Evolutionary conservation across 1,140 invertebrate genomes (phyloP).

Genomic region (Dendroctonus ponderosae): DNA sequence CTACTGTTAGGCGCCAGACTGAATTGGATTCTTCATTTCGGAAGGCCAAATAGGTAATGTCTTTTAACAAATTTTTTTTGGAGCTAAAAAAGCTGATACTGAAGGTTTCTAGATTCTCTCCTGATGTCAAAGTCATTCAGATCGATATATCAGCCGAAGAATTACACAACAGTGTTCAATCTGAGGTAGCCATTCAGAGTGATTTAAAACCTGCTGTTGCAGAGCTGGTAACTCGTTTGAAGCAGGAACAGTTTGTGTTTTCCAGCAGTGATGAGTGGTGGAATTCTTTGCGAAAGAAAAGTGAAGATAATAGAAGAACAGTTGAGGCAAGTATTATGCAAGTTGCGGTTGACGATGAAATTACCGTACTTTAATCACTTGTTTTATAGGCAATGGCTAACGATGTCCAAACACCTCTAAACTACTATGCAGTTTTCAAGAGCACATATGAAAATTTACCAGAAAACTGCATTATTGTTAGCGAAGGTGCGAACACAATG

Average conservation of each 20-base stretch:
- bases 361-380: not conserved
- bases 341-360: not conserved
- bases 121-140: slow-evolving; percentile 87
- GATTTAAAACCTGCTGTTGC: slow-evolving; percentile 45
- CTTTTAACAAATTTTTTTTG: not conserved
- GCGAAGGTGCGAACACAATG: slow-evolving; percentile 98
- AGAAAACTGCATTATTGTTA: slow-evolving; percentile 87
- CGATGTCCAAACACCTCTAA: slow-evolving; percentile 74
- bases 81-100: not conserved
- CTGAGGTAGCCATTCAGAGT: slow-evolving; percentile 44
- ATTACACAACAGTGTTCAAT: slow-evolving; percentile 80
- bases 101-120: slow-evolving; percentile 60
- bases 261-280: slow-evolving; percentile 57
- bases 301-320: slow-evolving; percentile 59
- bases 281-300: slow-evolving; percentile 58
- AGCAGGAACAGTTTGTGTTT: slow-evolving; percentile 56
- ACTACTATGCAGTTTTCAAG: slow-evolving; percentile 91
- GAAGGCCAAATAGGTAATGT: slow-evolving; percentile 64
- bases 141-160: slow-evolving; percentile 90
- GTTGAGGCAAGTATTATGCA: slow-evolving; percentile 53
- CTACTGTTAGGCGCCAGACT: slow-evolving; percentile 86
- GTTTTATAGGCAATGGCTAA: slow-evolving; percentile 54
- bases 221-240: slow-evolving; percentile 52
- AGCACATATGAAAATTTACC: slow-evolving; percentile 73
- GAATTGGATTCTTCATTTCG: slow-evolving; percentile 98